Conservation (phyloP, 2,888 invertebrate species). For the Diabrotica balteata region DNA sequence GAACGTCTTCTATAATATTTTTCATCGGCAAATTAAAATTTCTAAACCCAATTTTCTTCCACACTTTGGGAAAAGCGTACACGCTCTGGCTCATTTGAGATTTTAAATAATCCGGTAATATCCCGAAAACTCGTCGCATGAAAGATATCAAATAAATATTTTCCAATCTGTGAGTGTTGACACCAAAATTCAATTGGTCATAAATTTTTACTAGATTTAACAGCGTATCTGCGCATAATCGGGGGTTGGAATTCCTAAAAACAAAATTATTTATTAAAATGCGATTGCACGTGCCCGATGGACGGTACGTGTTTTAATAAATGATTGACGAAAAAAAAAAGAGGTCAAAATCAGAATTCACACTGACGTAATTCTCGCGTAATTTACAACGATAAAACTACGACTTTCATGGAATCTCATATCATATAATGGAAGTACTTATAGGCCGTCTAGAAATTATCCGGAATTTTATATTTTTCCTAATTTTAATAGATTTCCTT, state of each 20-base stretch:
- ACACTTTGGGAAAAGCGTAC: constrained; percentile 10
- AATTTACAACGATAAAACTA: too few relatives aligned
- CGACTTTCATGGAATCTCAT: too few relatives aligned
- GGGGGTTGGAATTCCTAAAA: constrained; percentile 37
- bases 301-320: too few relatives aligned
- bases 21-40: constrained; percentile 23
- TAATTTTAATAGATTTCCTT: too few relatives aligned
- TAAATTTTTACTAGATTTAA: constrained; percentile 36
- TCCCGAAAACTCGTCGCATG: constrained; percentile 39
- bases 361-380: too few relatives aligned
- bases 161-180: constrained; percentile 43
- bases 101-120: constrained; percentile 30
- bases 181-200: constrained; percentile 36
- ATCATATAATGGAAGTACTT: too few relatives aligned
- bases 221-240: constrained; percentile 24
- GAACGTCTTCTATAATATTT: constrained; percentile 19
- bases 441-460: too few relatives aligned
- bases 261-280: neutral
- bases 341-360: too few relatives aligned
- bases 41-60: constrained; percentile 30
- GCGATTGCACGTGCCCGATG: too few relatives aligned
- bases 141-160: constrained; percentile 41
- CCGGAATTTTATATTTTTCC: too few relatives aligned
- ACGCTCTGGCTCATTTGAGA: constrained; percentile 12
- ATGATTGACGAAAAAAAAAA: too few relatives aligned